These are phyloP conservation scores for Zeus faber DNA, from an alignment of 2,113 vertebrate species.

Conservation along the genomic window DNA sequence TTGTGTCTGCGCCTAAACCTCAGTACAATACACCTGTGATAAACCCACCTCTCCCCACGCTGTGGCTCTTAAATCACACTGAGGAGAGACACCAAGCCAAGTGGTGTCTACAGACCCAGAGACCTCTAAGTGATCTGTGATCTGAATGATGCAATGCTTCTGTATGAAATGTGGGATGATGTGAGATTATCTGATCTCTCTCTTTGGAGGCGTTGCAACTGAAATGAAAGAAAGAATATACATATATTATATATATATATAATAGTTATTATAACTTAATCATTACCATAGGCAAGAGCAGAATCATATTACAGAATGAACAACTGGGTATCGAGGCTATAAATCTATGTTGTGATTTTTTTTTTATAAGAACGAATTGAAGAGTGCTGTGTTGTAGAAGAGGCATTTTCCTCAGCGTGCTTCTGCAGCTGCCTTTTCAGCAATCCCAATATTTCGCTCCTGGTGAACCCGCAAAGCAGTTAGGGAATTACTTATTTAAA, in stretches of 20 bases:
- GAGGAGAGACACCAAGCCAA: constrained; percentile 33
- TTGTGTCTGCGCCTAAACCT: constrained; percentile 52
- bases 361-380: constrained; percentile 49
- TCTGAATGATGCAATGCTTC: not conserved
- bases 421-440: constrained; percentile 69
- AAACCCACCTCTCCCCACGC: constrained; percentile 37
- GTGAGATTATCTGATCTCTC: too few relatives aligned
- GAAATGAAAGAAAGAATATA: too few relatives aligned
- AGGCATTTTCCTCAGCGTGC: constrained; percentile 57
- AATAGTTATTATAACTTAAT: constrained; percentile 16
- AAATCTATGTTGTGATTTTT: constrained; percentile 48
- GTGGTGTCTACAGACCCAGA: constrained; percentile 27
- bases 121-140: constrained; percentile 4
- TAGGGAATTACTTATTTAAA: constrained; percentile 84
- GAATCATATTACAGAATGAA: constrained; percentile 17
- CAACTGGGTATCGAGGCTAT: constrained; percentile 38
- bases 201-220: too few relatives aligned
- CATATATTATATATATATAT: not conserved
- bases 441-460: constrained; percentile 77
- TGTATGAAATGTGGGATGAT: not conserved
- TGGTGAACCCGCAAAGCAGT: constrained; percentile 74
- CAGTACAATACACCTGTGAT: constrained; percentile 43
- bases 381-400: constrained; percentile 35
- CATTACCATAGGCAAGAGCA: constrained; percentile 20
- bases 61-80: constrained; percentile 38